Evolutionary conservation across 2,888 invertebrate species (phyloP).

Genomic region (Ferdinandea cuprea): DNA sequence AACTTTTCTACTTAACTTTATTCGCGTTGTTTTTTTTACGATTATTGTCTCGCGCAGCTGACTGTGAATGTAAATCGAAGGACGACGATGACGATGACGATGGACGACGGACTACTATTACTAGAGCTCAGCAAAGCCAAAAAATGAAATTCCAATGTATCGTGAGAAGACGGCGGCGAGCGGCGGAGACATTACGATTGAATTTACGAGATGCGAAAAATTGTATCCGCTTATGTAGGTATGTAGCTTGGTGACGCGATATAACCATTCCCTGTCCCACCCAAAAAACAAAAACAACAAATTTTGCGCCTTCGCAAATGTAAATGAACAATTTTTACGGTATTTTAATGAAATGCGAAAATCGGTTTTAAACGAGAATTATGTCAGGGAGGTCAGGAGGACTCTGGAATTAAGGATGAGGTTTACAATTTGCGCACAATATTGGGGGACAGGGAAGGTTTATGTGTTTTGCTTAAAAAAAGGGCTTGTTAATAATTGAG

Average conservation of each 20-base stretch:
- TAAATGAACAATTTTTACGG: conserved; percentile 24
- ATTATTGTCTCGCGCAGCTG: conserved; percentile 47
- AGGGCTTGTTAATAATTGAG: no score
- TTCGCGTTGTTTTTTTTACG: conserved; percentile 51
- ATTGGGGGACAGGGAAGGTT: no score
- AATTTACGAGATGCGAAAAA: conserved; percentile 56
- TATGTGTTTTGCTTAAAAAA: no score
- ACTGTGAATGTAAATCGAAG: conserved; percentile 39
- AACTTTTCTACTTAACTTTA: conserved; percentile 58
- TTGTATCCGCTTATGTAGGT: conserved; percentile 48
- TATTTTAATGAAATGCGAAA: conserved; percentile 43
- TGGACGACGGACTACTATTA: conserved; percentile 7
- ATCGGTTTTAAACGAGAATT: conserved; percentile 30
- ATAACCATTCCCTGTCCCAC: conserved; percentile 22
- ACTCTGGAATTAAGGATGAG: no score
- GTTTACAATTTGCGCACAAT: no score
- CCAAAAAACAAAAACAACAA: conserved; percentile 18
- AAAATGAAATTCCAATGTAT: conserved; percentile 27
- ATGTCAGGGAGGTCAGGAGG: no score
- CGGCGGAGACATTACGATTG: conserved; percentile 39
- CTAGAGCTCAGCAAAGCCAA: no score
- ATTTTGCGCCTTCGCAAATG: not conserved
- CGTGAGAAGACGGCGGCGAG: not conserved
- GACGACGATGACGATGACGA: conserved; percentile 11
- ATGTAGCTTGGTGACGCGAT: conserved; percentile 14